These are phyloP conservation scores for Bombus polaris DNA, from an alignment of 1,140 invertebrate genomes.

Conservation along the genomic window DNA sequence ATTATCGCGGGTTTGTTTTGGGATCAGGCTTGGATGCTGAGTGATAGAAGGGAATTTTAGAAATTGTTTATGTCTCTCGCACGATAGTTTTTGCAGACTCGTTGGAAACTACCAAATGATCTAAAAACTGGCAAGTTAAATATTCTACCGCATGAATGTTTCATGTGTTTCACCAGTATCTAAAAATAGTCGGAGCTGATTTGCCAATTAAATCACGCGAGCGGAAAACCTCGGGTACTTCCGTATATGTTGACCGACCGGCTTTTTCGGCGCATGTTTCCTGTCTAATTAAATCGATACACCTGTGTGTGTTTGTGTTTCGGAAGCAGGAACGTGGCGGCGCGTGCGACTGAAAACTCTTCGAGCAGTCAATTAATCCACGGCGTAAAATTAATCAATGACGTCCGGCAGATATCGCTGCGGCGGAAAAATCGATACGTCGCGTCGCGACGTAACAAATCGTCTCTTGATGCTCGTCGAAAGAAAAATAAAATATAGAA, in stretches of 20 bases:
- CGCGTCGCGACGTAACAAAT: slow-evolving; percentile 45
- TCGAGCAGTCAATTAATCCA: slow-evolving; percentile 35
- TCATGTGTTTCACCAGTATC: not conserved
- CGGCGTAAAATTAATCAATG: slow-evolving; percentile 24
- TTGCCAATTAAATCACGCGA: not conserved
- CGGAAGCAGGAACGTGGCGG: not conserved
- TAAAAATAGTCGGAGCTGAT: not conserved
- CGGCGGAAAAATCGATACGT: slow-evolving; percentile 51
- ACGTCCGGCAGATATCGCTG: slow-evolving; percentile 21
- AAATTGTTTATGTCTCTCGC: no score
- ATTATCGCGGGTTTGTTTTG: no score
- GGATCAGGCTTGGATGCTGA: no score
- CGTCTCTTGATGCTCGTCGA: slow-evolving; percentile 1
- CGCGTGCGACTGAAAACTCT: slow-evolving; percentile 1
- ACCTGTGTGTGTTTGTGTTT: not conserved
- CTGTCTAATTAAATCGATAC: slow-evolving; percentile 40
- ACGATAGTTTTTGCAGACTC: no score
- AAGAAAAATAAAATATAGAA: not conserved
- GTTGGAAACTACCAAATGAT: no score
- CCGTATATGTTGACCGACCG: no score
- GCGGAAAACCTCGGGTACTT: not conserved
- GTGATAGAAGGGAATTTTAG: no score
- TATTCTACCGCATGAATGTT: no score
- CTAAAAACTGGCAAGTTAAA: no score
- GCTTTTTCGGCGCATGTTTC: slow-evolving; percentile 30